Conservation (phyloP, 2,888 invertebrate genomes). For the Drosophila melanosoma region DNA sequence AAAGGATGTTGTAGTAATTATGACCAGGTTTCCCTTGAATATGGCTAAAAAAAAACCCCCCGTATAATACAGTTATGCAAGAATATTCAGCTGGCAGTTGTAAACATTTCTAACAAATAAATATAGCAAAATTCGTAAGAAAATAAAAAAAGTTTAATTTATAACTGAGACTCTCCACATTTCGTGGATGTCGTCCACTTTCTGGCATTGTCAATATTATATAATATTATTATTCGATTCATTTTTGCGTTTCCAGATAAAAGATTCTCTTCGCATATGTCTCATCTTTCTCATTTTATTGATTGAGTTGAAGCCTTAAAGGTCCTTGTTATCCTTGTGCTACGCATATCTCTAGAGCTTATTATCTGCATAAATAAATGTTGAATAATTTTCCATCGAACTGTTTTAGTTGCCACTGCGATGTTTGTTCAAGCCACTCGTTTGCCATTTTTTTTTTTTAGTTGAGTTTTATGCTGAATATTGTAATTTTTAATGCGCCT, state of each 20-base stretch:
- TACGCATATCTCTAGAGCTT: constrained; percentile 31
- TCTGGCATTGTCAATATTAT: not conserved
- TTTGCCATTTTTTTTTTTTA: constrained; percentile 47
- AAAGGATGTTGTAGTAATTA: not conserved
- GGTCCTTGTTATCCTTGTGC: constrained; percentile 5
- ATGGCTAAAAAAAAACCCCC: not conserved
- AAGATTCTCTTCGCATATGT: not conserved
- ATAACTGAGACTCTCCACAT: not conserved
- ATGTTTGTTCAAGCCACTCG: constrained; percentile 55
- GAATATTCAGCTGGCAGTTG: too few species aligned
- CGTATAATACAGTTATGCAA: not conserved
- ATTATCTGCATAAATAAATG: constrained; percentile 56
- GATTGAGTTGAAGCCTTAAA: not conserved
- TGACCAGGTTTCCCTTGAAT: not conserved
- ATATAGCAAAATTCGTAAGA: not conserved
- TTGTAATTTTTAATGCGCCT: constrained; percentile 70
- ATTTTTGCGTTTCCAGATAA: not conserved
- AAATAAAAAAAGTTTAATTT: too few species aligned
- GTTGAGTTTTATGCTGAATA: constrained; percentile 43
- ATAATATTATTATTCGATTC: not conserved
- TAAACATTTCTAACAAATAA: not conserved
- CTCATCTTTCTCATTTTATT: not conserved
- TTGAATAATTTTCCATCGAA: constrained; percentile 30
- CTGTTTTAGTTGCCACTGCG: constrained; percentile 49
- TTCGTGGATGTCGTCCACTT: not conserved